These are phyloP conservation scores for Sebastes alutus DNA, from an alignment of 2,797 vertebrate species.

Conservation along the genomic window DNA sequence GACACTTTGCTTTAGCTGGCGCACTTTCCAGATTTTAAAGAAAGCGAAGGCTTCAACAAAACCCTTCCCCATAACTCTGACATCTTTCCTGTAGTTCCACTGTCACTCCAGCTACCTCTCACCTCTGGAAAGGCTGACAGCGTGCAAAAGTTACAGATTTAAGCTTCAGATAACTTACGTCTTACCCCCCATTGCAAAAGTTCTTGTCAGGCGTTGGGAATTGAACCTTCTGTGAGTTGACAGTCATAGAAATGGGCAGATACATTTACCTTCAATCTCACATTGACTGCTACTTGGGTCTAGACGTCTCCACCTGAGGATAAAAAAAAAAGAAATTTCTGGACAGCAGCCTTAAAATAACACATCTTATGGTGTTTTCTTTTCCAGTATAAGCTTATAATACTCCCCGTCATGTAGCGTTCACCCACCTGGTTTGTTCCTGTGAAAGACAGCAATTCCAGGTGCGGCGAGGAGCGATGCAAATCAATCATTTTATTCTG, in stretches of 20 bases:
- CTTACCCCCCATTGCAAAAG: neutral
- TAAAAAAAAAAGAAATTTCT: constrained; percentile 8
- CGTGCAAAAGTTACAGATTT: constrained; percentile 24
- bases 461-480: constrained; percentile 84
- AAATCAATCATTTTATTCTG: constrained; percentile 97
- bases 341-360: constrained; percentile 25
- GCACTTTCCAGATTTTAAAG: constrained; percentile 16
- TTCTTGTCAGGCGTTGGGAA: constrained; percentile 2
- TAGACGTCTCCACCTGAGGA: neutral
- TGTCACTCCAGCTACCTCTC: constrained; percentile 24
- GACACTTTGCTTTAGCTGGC: neutral
- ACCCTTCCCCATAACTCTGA: neutral
- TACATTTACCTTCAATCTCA: neutral
- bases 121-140: constrained; percentile 24
- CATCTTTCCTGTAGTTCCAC: neutral
- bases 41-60: constrained; percentile 8
- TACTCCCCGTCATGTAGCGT: neutral
- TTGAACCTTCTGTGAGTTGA: neutral
- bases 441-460: constrained; percentile 84
- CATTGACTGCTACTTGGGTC: neutral
- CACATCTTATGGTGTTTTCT: constrained; percentile 37
- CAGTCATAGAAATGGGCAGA: neutral
- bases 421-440: constrained; percentile 42
- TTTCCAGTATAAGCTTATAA: constrained; percentile 33
- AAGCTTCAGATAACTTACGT: constrained; percentile 12